A percentile compares a stretch with the other conserved stretches of the same genome.
These are phyloP conservation scores for Drosophila phalerata DNA, from an alignment of 2,888 invertebrate genomes.

Conservation along the genomic window DNA sequence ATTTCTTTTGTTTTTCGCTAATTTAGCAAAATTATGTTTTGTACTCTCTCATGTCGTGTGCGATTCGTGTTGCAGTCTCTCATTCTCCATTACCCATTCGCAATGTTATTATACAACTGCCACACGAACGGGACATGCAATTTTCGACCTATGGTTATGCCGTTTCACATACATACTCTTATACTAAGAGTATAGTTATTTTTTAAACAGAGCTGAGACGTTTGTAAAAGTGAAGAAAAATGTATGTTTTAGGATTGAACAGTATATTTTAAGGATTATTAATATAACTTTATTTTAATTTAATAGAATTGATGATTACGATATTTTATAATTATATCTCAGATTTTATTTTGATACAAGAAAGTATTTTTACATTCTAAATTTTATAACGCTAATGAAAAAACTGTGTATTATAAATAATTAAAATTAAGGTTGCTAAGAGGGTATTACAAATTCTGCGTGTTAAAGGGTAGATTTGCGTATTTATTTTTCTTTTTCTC, in stretches of 20 bases:
- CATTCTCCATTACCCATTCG: constrained; percentile 2
- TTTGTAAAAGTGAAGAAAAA: too few species aligned
- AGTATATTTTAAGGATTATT: too few species aligned
- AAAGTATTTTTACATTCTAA: too few species aligned
- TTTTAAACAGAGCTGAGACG: background rate
- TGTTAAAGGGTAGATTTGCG: background rate
- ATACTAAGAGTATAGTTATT: background rate
- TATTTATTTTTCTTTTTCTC: constrained; percentile 44
- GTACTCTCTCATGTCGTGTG: constrained; percentile 59
- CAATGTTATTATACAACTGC: constrained; percentile 68
- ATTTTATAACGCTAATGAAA: too few species aligned
- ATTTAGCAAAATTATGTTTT: constrained; percentile 83
- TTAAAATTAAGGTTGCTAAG: background rate
- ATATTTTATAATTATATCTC: too few species aligned
- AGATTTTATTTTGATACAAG: too few species aligned
- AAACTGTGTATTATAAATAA: too few species aligned
- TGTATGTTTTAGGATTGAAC: too few species aligned
- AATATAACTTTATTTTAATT: too few species aligned
- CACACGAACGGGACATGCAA: constrained; percentile 73
- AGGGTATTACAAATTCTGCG: constrained; percentile 20
- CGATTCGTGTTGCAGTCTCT: constrained; percentile 60
- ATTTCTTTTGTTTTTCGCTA: constrained; percentile 82
- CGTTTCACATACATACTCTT: constrained; percentile 10
- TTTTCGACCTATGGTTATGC: constrained; percentile 34
- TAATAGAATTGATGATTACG: too few species aligned